Conservation (phyloP, 1,140 invertebrate species). For the Steinernema feltiae region DNA sequence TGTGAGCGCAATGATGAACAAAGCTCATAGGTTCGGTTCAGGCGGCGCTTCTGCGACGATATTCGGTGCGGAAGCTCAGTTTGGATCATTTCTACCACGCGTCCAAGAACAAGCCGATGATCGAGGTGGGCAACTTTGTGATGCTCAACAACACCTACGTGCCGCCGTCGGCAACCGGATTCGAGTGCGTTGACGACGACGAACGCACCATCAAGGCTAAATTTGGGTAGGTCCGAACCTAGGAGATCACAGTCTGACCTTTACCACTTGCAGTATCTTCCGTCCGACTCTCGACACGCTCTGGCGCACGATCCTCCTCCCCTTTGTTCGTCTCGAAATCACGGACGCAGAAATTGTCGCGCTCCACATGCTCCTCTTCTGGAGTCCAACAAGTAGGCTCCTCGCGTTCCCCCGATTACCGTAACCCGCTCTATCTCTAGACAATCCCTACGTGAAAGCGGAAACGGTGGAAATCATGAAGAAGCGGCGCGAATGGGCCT, state of each 20-base stretch:
- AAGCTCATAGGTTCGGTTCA: slow-evolving; percentile 4
- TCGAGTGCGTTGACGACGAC: slow-evolving; percentile 28
- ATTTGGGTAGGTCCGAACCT: slow-evolving; percentile 29
- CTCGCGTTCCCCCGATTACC: too few species aligned
- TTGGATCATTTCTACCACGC: slow-evolving; percentile 39
- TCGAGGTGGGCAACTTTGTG: slow-evolving; percentile 25
- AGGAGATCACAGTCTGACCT: too few species aligned
- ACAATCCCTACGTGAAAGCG: not conserved
- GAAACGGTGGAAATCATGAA: slow-evolving; percentile 6
- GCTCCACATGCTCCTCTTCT: slow-evolving; percentile 29
- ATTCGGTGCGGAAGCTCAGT: slow-evolving; percentile 34
- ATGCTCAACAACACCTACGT: slow-evolving; percentile 39
- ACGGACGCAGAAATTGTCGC: slow-evolving; percentile 35
- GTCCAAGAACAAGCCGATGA: slow-evolving; percentile 17
- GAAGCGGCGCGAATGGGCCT: slow-evolving; percentile 27
- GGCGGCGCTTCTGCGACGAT: slow-evolving; percentile 25
- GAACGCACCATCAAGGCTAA: slow-evolving; percentile 26
- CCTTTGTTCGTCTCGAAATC: slow-evolving; percentile 28
- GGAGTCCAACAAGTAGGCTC: slow-evolving; percentile 29
- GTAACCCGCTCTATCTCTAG: not conserved
- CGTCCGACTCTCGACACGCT: slow-evolving; percentile 30
- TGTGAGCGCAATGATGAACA: too few species aligned
- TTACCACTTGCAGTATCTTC: slow-evolving; percentile 37
- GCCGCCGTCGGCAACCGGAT: slow-evolving; percentile 22
- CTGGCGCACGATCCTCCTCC: slow-evolving; percentile 32